Base-by-base conservation (phyloP, 2,113 vertebrate species). In the Holacanthus passer region DNA sequence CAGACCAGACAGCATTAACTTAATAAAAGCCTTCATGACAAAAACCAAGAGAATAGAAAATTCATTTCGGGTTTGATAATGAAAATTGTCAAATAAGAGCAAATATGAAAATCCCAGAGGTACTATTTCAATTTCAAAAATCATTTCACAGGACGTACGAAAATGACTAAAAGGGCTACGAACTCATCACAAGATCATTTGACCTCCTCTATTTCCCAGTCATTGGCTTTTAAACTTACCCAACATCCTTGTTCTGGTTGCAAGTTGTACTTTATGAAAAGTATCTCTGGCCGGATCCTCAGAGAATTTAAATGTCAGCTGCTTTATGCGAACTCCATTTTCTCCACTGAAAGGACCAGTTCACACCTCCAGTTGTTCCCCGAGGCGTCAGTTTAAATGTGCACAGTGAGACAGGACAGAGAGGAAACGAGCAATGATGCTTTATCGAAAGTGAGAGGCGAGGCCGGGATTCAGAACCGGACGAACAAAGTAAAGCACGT, bases 291-390 rank as follows among this genome's bases (percentile, higher is more conserved):
- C 50, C 14, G 37, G 24, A 68, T 69, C 82, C 72, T 76, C 14
- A 0, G 85, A 86, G 70, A 82, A 82, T 86, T 80, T 53, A 77
- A 82, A 87, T 56, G 77, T 67, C 80, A 71, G 73, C 70, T 72
- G 79, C 11, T 79, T 64, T 69, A 58, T 62, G 77, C 73, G 69
- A 82, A 84, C 59, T 82, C 77, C 78, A 77, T 88, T 87, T 73
- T 83, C 69, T 85, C 66, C 73, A 79, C 58, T 82, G 73, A 86
- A 82, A 89, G 77, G 66, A 52, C 53, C 31, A 9, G 66, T 82
- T 92, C 69, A 69, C 87, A 86, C 76, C 83, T 85, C 29, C 76
- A 55, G 65, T 50, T 2, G 2, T 41, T 78, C 86, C 79, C 58
- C 0, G 19, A 63, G 87, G 80, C 35, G 22, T 55, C 67, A 12